A percentile compares a stretch with the other conserved stretches of the same genome.
Evolutionary conservation across 2,888 invertebrate genomes (phyloP).

Genomic region (Molanna angustata): DNA sequence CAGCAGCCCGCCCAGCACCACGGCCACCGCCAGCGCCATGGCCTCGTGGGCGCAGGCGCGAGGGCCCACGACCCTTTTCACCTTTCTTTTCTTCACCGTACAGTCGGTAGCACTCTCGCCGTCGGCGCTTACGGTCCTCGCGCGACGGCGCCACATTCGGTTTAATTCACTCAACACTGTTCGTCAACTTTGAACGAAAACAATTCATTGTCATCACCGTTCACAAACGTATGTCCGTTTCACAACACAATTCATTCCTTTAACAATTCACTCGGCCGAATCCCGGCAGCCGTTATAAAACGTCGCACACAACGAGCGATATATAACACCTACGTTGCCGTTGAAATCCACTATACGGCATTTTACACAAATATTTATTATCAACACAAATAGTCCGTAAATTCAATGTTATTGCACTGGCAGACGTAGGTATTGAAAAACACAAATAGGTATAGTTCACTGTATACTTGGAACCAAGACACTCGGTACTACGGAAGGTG

Average conservation of each 20-base stretch:
- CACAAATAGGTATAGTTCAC: too few relatives aligned
- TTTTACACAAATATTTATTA: background rate
- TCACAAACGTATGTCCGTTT: constrained; percentile 6
- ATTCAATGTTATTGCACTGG: too few relatives aligned
- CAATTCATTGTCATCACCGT: background rate
- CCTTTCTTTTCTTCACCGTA: constrained; percentile 1
- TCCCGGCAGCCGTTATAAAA: background rate
- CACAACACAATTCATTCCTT: constrained; percentile 20
- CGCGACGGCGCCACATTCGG: constrained; percentile 15
- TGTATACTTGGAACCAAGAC: too few relatives aligned
- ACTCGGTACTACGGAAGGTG: too few relatives aligned
- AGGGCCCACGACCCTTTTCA: constrained; percentile 8
- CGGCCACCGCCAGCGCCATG: constrained; percentile 38
- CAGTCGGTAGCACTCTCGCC: background rate
- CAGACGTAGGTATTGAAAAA: too few relatives aligned
- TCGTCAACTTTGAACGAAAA: constrained; percentile 9
- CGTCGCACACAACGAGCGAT: constrained; percentile 2
- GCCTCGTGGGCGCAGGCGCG: constrained; percentile 14
- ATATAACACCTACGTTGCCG: constrained; percentile 8
- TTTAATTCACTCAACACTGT: constrained; percentile 8
- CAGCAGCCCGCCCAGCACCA: constrained; percentile 46
- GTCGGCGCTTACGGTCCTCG: constrained; percentile 2
- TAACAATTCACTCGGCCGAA: too few relatives aligned
- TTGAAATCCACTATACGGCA: constrained; percentile 1
- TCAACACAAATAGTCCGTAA: too few relatives aligned